These are phyloP conservation scores for Galerucella pusilla DNA, from an alignment of 2,888 invertebrate genomes.

Conservation along the genomic window DNA sequence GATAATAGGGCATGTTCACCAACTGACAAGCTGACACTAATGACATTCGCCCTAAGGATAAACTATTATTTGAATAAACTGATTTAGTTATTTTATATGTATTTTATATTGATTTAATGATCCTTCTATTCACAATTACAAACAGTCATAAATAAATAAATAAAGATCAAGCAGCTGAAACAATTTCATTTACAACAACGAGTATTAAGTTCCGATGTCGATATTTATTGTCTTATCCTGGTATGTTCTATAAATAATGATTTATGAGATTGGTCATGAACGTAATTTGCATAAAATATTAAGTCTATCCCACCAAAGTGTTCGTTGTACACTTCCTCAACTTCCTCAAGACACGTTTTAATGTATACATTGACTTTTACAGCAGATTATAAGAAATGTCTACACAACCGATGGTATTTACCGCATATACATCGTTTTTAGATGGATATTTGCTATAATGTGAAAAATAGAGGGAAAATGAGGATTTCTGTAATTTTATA, in stretches of 20 bases:
- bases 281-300: conserved; percentile 16
- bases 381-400: not conserved
- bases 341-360: conserved; percentile 27
- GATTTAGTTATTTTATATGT: no score
- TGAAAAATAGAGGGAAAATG: no score
- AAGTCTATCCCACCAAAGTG: conserved; percentile 13
- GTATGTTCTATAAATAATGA: conserved; percentile 9
- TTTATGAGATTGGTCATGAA: conserved; percentile 21
- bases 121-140: no score
- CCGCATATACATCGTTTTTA: no score
- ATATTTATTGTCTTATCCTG: not conserved
- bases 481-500: no score
- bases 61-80: no score
- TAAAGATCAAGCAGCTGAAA: not conserved
- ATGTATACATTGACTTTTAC: conserved; percentile 23
- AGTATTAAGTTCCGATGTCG: not conserved
- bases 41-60: no score
- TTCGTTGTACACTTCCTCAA: conserved; percentile 20
- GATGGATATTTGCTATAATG: no score
- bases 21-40: no score
- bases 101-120: no score
- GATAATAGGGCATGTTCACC: no score
- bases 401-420: not conserved
- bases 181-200: not conserved
- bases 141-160: no score